Percentiles rank a stretch among this genome's conserved stretches.
These are phyloP conservation scores for Ctenodactylus gundi DNA, from an alignment of 2,113 vertebrate genomes.

Conservation along the genomic window DNA sequence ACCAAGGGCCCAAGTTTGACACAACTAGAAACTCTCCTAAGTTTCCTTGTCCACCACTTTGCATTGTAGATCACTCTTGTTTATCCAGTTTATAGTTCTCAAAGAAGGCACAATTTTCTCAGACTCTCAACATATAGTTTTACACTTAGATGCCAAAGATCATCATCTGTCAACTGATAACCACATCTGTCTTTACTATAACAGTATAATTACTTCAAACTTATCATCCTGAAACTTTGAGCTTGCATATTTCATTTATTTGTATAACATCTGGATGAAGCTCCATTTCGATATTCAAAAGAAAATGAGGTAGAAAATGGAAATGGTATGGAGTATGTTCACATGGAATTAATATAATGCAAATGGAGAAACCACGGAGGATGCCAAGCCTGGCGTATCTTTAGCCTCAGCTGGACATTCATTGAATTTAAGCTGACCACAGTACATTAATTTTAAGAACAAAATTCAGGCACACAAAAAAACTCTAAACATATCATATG, in stretches of 20 bases:
- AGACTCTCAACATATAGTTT: neutral
- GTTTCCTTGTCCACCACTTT: neutral
- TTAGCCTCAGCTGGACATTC: neutral
- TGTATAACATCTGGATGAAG: neutral
- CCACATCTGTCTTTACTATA: neutral
- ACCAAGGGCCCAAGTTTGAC: neutral
- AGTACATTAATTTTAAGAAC: neutral
- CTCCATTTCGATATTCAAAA: neutral
- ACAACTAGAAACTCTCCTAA: neutral
- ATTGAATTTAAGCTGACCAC: neutral
- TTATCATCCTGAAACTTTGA: neutral
- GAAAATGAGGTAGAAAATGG: neutral
- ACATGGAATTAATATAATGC: neutral
- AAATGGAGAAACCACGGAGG: neutral
- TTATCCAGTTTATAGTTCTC: neutral
- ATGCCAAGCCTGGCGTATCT: neutral
- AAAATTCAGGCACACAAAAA: neutral
- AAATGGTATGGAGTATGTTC: neutral
- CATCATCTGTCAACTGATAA: neutral
- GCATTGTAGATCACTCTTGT: neutral
- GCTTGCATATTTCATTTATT: neutral
- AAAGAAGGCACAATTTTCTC: neutral
- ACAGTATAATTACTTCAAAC: neutral
- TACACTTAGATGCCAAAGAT: neutral
- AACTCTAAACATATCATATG: neutral